Evolutionary conservation across 2,888 invertebrate species (phyloP).

Genomic region (Protodeltote pygarga): DNA sequence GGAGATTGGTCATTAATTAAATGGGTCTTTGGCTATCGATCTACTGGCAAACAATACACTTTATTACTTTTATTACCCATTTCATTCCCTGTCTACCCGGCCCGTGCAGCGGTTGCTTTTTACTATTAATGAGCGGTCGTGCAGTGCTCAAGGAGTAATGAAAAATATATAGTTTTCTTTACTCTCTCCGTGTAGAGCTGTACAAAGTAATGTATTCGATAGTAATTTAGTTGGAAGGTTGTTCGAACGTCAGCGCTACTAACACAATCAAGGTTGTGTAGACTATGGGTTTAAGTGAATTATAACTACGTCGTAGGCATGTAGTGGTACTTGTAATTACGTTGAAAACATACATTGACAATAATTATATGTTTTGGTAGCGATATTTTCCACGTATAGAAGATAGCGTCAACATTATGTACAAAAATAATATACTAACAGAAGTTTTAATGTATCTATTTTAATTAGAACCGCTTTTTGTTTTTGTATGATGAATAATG

Average conservation of each 20-base stretch:
- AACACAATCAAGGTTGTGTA: conserved; percentile 30
- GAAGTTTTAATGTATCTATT: too few species aligned
- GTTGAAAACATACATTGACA: neutral
- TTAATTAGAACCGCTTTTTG: too few species aligned
- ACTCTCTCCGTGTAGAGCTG: conserved; percentile 35
- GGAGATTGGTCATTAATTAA: conserved; percentile 84
- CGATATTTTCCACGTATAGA: neutral
- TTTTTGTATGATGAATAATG: too few species aligned
- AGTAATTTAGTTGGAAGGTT: conserved; percentile 37
- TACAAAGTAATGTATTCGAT: conserved; percentile 28
- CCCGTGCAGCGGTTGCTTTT: conserved; percentile 59
- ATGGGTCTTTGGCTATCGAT: conserved; percentile 81
- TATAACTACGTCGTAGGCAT: conserved; percentile 22
- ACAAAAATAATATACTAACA: too few species aligned
- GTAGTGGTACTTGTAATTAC: conserved; percentile 22
- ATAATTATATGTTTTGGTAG: neutral
- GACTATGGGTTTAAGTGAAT: conserved; percentile 33
- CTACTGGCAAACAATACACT: conserved; percentile 80
- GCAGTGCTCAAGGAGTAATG: conserved; percentile 48
- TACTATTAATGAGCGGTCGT: conserved; percentile 62
- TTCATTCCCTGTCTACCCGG: conserved; percentile 69
- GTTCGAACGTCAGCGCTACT: conserved; percentile 24
- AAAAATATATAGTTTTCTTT: conserved; percentile 51
- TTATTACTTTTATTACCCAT: conserved; percentile 80
- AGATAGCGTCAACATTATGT: too few species aligned